A percentile compares a stretch with the other conserved stretches of the same genome.
These are phyloP conservation scores for Chaitophorus viminalis DNA, from an alignment of 2,888 invertebrate genomes.

Conservation along the genomic window DNA sequence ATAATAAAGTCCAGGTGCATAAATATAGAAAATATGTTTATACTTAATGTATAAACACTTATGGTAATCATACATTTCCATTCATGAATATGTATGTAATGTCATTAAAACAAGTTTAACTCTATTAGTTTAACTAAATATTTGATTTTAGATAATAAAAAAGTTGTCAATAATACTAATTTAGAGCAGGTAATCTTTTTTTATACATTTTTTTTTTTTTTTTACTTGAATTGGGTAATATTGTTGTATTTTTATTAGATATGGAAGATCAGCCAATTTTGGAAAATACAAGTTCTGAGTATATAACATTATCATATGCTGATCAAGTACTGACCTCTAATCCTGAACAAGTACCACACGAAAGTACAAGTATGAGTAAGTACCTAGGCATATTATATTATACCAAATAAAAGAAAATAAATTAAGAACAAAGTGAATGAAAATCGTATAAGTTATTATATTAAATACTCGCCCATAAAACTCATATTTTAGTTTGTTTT, in stretches of 20 bases:
- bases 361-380: slow-evolving; percentile 26
- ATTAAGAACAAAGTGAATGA: not conserved
- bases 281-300: not conserved
- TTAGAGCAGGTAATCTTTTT: not conserved
- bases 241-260: not conserved
- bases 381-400: not conserved
- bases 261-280: slow-evolving; percentile 34
- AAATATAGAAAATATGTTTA: no score
- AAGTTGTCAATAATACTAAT: not conserved
- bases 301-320: slow-evolving; percentile 14
- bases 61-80: no score
- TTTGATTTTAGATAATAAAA: no score
- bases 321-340: slow-evolving; percentile 1
- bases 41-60: no score
- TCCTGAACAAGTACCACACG: slow-evolving; percentile 23
- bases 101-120: no score
- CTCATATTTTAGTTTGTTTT: no score
- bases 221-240: not conserved
- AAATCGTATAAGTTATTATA: not conserved
- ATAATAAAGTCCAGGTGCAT: no score
- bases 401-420: not conserved
- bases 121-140: no score
- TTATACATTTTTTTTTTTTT: not conserved
- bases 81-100: no score
- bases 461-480: not conserved